Evolutionary conservation across 2,888 invertebrate genomes (phyloP).

Genomic region (Pammene aurita): DNA sequence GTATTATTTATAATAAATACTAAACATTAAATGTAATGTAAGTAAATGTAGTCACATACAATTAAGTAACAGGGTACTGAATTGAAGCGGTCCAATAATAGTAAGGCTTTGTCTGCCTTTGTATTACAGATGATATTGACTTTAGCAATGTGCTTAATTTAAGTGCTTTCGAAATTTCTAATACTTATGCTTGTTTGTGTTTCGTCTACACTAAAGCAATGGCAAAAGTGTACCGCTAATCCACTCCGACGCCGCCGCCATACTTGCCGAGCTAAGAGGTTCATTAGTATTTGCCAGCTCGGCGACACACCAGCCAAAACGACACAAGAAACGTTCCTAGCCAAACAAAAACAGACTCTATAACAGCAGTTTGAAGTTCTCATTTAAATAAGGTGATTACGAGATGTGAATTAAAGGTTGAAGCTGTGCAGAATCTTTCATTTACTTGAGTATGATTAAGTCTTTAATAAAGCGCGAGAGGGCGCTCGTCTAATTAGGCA

Average conservation of each 20-base stretch:
- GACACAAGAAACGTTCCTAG: constrained; percentile 46
- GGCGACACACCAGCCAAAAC: constrained; percentile 45
- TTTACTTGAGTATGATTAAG: constrained; percentile 56
- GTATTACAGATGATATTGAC: not conserved
- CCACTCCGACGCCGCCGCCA: constrained; percentile 57
- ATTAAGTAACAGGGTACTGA: too few relatives aligned
- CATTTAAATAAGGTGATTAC: not conserved
- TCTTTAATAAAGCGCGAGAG: constrained; percentile 40
- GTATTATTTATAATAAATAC: too few relatives aligned
- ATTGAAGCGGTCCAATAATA: too few relatives aligned
- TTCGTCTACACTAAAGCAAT: not conserved
- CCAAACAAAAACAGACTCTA: constrained; percentile 46
- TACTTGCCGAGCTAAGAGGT: constrained; percentile 59
- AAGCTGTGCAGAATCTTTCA: constrained; percentile 53
- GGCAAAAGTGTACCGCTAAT: constrained; percentile 47
- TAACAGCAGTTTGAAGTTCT: not conserved
- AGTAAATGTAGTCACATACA: too few relatives aligned
- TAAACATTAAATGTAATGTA: too few relatives aligned
- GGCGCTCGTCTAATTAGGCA: constrained; percentile 51
- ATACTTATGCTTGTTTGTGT: too few relatives aligned
- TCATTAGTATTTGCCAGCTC: constrained; percentile 67
- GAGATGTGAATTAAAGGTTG: not conserved
- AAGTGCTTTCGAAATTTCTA: not conserved
- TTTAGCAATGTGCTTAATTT: not conserved
- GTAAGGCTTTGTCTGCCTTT: not conserved